A percentile compares a stretch with the other conserved stretches of the same genome.
These are phyloP conservation scores for Scopus umbretta DNA, from an alignment of 2,113 vertebrate species.

Conservation along the genomic window DNA sequence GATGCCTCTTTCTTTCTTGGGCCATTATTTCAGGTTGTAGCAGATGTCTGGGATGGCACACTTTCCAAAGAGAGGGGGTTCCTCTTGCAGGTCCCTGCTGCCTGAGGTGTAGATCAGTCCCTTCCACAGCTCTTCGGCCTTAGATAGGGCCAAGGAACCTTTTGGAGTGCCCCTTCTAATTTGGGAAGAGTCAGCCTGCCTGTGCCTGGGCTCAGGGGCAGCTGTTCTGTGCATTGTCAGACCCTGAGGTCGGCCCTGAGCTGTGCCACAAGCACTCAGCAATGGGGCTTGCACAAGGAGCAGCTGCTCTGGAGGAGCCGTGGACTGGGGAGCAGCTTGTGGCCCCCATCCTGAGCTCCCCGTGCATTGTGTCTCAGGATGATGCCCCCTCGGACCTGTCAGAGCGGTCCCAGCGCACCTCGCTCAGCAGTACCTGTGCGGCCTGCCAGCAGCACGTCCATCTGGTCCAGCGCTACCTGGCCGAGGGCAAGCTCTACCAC, in stretches of 20 bases:
- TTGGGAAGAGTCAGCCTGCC: background rate
- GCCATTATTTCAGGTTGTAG: background rate
- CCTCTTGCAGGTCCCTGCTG: background rate
- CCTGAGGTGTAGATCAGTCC: background rate
- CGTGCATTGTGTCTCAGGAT: background rate
- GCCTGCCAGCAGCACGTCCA: conserved; percentile 92
- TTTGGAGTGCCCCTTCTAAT: background rate
- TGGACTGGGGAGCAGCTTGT: background rate
- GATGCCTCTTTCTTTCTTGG: background rate
- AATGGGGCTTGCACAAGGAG: background rate
- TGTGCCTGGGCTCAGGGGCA: background rate
- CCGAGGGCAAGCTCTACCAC: conserved; percentile 91
- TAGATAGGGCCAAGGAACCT: background rate
- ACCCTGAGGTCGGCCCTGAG: background rate
- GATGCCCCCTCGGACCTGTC: background rate
- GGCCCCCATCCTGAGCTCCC: background rate
- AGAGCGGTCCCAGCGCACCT: conserved; percentile 2
- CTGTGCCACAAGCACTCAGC: background rate
- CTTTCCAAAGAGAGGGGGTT: background rate
- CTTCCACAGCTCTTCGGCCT: background rate
- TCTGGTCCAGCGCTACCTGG: conserved; percentile 92
- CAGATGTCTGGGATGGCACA: background rate
- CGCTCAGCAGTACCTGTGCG: conserved; percentile 83
- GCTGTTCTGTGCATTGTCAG: background rate
- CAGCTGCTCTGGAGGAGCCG: background rate